Base-by-base conservation (phyloP, 1,140 invertebrate species). In the Tribolium castaneum region DNA sequence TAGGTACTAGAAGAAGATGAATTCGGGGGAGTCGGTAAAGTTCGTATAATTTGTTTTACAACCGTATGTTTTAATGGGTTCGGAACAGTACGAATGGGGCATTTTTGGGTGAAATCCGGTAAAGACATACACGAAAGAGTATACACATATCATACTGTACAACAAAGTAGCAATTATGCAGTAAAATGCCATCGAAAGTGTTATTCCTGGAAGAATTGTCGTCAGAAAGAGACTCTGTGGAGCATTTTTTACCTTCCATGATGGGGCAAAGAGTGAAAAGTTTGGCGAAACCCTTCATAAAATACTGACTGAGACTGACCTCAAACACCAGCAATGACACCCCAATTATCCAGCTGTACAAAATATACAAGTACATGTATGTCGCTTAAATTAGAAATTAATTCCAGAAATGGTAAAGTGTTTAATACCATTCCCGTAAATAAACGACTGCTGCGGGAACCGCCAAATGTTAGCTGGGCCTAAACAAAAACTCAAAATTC, bases 241-340 rank as follows among this genome's bases (percentile, higher is more conserved):
- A 3, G 34, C 3, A 72, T n/a, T 16, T 6, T 5, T 10, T 16
- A 77, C 76, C 76, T 73, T 77, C 76, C 70, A 77, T 72, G 9
- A 77, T 22, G 2, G 76, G 76, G 74, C 76, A 78, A 16, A 78
- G 13, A 4, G 76, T 19, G 52, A 78, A 78, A 6, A 74, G 30
- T 25, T 51, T 62, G 16, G 54, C 13, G 39, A 66, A 74, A n/a
- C 76, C 76, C 13, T 74, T 59, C 12, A 22, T 16, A 14, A 56
- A 74, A 62, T 59, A 78, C 54, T 78, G 76, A 5, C 76, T 56
- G 16, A 78, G 49, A 25, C 70, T 39, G 25, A 78, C 25, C 51
- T 78, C 76, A 66, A 78, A 78, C 45, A 78, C 71, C 50, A 78
- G 34, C n/a, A 78, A 25, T 22, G 35, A 39, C 12, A 25, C 71